Percentiles rank a stretch among this genome's conserved stretches.
Conservation (phyloP, 2,888 invertebrate species). For the Eupeodes luniger region DNA sequence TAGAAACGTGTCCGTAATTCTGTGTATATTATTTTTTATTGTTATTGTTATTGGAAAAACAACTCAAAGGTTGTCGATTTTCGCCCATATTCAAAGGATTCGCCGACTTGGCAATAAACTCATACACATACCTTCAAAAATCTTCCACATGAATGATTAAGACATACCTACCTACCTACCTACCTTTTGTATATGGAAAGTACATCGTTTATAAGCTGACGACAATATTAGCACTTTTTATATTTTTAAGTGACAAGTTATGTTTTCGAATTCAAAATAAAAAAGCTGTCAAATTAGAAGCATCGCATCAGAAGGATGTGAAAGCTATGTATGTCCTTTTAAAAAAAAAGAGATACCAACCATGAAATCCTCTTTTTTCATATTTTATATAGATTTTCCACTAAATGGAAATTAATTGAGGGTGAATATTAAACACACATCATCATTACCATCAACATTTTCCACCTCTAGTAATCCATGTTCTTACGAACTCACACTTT, state of each 20-base stretch:
- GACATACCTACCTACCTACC: not conserved
- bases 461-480: conserved; percentile 66
- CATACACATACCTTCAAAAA: conserved; percentile 54
- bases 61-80: conserved; percentile 75
- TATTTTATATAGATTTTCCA: conserved; percentile 30
- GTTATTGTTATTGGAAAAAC: conserved; percentile 71
- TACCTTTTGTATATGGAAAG: not conserved
- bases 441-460: conserved; percentile 44
- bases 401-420: conserved; percentile 73
- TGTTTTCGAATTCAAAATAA: not conserved
- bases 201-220: not conserved
- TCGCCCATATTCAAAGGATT: conserved; percentile 70
- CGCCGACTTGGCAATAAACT: conserved; percentile 75
- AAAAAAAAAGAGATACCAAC: conserved; percentile 3
- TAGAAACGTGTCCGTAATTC: conserved; percentile 51
- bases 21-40: not conserved
- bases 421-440: conserved; percentile 50
- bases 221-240: not conserved
- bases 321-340: conserved; percentile 50
- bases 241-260: conserved; percentile 20
- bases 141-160: conserved; percentile 58
- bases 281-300: not conserved
- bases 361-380: conserved; percentile 31
- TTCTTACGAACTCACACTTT: conserved; percentile 36
- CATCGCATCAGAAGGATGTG: not conserved